phyloP scores from a whole-genome alignment of 2,888 invertebrate species.

The Nephrotoma flavescens region DNA sequence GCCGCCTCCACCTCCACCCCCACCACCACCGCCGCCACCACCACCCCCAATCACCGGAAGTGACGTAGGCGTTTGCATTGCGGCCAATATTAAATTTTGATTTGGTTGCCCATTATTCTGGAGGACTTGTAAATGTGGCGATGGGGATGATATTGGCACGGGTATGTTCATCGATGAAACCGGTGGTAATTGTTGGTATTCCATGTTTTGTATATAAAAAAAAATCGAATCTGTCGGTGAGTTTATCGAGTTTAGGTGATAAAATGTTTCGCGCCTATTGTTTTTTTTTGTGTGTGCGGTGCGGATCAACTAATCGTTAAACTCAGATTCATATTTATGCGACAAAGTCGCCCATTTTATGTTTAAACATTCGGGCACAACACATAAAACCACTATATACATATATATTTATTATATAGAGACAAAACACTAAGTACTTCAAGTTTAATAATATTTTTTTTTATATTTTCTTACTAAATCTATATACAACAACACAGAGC shows the following conservation, averaged over 20 bases:
- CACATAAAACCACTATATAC: background rate
- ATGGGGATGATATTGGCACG: conserved; percentile 21
- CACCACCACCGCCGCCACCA: background rate
- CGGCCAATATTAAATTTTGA: conserved; percentile 20
- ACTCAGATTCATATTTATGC: background rate
- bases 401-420: background rate
- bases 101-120: conserved; percentile 10
- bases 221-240: background rate
- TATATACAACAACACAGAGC: background rate
- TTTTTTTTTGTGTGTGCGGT: background rate
- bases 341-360: conserved; percentile 5
- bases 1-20: conserved; percentile 13
- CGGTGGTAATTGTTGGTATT: conserved; percentile 30
- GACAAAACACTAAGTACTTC: background rate
- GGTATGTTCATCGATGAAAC: conserved; percentile 25
- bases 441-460: background rate
- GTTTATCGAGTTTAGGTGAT: background rate
- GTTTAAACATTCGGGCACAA: background rate
- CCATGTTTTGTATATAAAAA: conserved; percentile 18
- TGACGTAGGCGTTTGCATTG: conserved; percentile 22
- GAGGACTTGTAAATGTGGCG: conserved; percentile 16
- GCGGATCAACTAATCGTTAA: background rate
- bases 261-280: background rate
- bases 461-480: background rate
- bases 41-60: conserved; percentile 17